These are phyloP conservation scores for Ashinkailepas kermadecensis DNA, from an alignment of 2,888 invertebrate species.

Conservation along the genomic window DNA sequence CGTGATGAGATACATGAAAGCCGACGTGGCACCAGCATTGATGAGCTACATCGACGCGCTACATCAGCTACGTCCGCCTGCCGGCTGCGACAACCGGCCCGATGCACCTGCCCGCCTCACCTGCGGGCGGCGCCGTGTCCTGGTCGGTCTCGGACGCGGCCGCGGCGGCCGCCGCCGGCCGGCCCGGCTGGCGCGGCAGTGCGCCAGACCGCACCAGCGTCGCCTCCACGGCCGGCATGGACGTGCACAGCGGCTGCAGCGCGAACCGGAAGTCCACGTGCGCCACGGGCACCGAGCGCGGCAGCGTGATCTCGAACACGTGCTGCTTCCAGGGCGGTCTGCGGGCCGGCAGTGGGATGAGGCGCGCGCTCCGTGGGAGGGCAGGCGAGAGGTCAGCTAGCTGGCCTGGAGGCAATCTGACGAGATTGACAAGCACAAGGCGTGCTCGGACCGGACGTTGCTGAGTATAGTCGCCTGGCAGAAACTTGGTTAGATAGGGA, in stretches of 20 bases:
- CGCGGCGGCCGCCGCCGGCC: not conserved
- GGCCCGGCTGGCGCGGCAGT: not conserved
- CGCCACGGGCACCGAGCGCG: conserved; percentile 61
- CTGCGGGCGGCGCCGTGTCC: too few relatives aligned
- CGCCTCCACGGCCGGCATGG: conserved; percentile 71
- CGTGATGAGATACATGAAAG: too few relatives aligned
- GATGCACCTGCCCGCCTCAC: not conserved
- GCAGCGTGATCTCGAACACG: conserved; percentile 77
- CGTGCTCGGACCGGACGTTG: too few relatives aligned
- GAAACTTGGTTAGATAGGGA: too few relatives aligned
- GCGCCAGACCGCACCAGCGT: conserved; percentile 51
- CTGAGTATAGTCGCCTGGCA: too few relatives aligned
- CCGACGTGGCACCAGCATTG: too few relatives aligned
- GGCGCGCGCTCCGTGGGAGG: not conserved
- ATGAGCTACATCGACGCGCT: too few relatives aligned
- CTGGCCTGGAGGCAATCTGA: too few relatives aligned
- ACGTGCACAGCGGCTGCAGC: conserved; percentile 65
- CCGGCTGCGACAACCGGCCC: not conserved
- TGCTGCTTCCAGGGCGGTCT: conserved; percentile 87
- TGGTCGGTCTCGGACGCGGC: not conserved
- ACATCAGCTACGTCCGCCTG: too few relatives aligned
- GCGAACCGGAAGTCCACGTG: conserved; percentile 83
- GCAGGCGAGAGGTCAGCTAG: not conserved
- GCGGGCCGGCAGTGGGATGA: conserved; percentile 27
- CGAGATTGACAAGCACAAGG: too few relatives aligned